Percentiles rank a stretch among this genome's conserved stretches.
Evolutionary conservation across 2,113 vertebrate genomes (phyloP).

Genomic region (Sylvietta virens): DNA sequence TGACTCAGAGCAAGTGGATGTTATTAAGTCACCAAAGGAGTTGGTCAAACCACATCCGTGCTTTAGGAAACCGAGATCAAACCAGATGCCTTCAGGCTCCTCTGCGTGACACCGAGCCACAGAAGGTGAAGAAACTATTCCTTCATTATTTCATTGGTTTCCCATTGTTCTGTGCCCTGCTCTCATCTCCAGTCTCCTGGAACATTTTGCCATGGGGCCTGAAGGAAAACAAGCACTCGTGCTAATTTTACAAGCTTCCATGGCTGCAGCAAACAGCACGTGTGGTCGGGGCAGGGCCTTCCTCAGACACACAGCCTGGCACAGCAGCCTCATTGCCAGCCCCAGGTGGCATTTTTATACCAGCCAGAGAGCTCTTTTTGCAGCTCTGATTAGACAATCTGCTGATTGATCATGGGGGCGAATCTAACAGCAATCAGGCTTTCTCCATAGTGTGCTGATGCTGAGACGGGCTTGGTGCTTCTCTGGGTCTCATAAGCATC

Average conservation of each 20-base stretch:
- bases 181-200: not conserved
- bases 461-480: not conserved
- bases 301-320: not conserved
- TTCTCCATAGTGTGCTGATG: not conserved
- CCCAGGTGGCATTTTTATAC: too few relatives aligned
- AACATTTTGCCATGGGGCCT: not conserved
- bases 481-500: not conserved
- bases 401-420: not conserved
- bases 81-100: not conserved
- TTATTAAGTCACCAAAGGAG: not conserved
- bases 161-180: not conserved
- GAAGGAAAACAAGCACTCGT: not conserved
- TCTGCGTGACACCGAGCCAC: not conserved
- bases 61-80: not conserved
- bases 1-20: not conserved
- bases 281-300: not conserved
- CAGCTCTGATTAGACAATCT: not conserved
- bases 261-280: not conserved
- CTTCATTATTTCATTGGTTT: not conserved
- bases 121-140: not conserved
- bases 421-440: not conserved
- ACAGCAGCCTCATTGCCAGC: not conserved
- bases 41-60: not conserved
- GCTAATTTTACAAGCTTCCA: slow-evolving; percentile 19
- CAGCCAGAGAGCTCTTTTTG: not conserved